Base-by-base conservation (phyloP, 2,888 invertebrate genomes). In the Cantharis flavilabris region DNA sequence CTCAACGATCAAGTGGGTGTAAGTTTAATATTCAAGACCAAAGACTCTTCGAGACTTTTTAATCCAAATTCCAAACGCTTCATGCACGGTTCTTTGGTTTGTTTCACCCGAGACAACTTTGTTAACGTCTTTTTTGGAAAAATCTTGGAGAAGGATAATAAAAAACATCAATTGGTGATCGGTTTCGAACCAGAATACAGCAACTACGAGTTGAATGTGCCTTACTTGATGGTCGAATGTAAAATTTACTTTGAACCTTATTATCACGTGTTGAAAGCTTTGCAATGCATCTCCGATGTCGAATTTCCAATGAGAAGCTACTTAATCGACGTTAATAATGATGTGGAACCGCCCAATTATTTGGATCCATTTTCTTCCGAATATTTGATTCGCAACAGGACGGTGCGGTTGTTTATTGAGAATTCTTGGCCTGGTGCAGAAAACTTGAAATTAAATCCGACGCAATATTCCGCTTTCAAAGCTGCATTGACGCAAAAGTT, bases 161-260 rank as follows among this genome's bases (percentile, higher is more conserved):
- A 89, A 70, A 87, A 91, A 26, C 93, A 93, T 23, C 87, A 90
- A 89, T 83, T 91, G 16, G 67, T 76, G 9, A 70, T 77, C 11
- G 71, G 71, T 16, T 79, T 77, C 33, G 77, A 77, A 28, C 62
- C n/a, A 1, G 75, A 65, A 30, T 33, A 28, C 5, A 72, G 80
- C 20, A 85, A 87, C 0, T 86, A 88, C 77, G 80, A 72, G 26
- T 63, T 75, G 7, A 69, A 75, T 9, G 28, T 28, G 10, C 28
- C 87, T 0, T 91, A 91, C 77, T 83, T 92, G 0, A 94, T 96
- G 94, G 91, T 94, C 2, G 95, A 96, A 85, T 93, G 94, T 71
- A 92, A 92, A 71, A 92, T 94, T 0, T 96, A 94, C 86, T 96
- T 96, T 85, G 96, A 96, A 84, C 94, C 96, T 0, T 96, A 96